Conservation (phyloP, 1,140 invertebrate genomes). For the Andrena cerasifolii region DNA sequence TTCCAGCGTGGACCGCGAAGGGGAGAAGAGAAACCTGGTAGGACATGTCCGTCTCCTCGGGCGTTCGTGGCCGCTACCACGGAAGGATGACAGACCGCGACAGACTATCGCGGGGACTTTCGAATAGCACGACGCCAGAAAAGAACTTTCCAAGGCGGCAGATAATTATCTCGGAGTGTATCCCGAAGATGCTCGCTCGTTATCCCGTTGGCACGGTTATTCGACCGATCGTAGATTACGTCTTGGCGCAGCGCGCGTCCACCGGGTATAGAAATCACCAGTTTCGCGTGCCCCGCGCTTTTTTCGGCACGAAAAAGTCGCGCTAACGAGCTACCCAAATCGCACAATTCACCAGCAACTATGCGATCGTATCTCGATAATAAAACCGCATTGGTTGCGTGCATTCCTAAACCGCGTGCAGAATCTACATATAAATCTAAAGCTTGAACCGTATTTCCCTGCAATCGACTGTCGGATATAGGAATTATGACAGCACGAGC, state of each 20-base stretch:
- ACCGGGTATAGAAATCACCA: constrained; percentile 31
- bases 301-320: background rate
- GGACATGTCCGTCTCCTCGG: background rate
- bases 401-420: no score
- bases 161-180: constrained; percentile 13
- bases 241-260: background rate
- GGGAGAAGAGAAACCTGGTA: constrained; percentile 19
- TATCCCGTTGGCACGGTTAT: constrained; percentile 18
- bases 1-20: constrained; percentile 25
- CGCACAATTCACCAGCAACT: background rate
- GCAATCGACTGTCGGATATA: no score
- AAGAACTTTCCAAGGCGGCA: constrained; percentile 36
- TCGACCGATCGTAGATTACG: constrained; percentile 41
- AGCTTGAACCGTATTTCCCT: no score
- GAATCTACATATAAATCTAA: no score
- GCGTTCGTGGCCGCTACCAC: no score
- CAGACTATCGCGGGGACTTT: background rate
- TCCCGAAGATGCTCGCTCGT: constrained; percentile 28
- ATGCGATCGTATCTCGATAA: constrained; percentile 16
- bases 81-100: no score
- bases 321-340: constrained; percentile 27
- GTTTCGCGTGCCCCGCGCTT: background rate
- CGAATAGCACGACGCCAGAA: background rate
- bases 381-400: no score
- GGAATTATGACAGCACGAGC: no score